Percentiles rank a stretch among this genome's conserved stretches.
Evolutionary conservation across 2,888 invertebrate species (phyloP).

Genomic region (Gymnoscelis rufifasciata): DNA sequence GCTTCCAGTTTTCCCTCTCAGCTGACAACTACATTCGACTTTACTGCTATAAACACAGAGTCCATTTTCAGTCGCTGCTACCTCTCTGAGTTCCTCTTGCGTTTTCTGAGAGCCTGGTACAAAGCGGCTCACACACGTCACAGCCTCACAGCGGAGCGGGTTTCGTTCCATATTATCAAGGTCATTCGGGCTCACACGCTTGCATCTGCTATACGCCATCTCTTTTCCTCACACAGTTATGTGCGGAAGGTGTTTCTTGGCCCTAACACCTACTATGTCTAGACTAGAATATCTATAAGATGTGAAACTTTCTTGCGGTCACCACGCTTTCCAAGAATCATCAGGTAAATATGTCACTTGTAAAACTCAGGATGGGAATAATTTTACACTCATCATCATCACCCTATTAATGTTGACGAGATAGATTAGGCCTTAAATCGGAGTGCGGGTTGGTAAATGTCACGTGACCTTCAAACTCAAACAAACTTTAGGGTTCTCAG

Average conservation of each 20-base stretch:
- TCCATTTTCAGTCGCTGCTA: constrained; percentile 23
- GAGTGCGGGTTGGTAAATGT: too few species aligned
- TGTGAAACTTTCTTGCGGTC: constrained; percentile 60
- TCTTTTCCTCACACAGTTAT: constrained; percentile 42
- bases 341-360: constrained; percentile 31
- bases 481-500: too few species aligned
- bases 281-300: constrained; percentile 46
- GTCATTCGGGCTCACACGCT: constrained; percentile 60
- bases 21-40: constrained; percentile 20
- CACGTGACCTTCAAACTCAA: too few species aligned
- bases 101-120: constrained; percentile 63
- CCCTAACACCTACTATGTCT: constrained; percentile 40
- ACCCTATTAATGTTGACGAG: too few species aligned
- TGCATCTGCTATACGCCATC: constrained; percentile 43
- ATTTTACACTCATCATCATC: too few species aligned
- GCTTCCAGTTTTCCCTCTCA: constrained; percentile 29
- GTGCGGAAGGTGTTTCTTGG: constrained; percentile 37
- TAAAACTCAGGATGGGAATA: constrained; percentile 19
- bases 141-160: constrained; percentile 40
- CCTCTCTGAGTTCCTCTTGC: constrained; percentile 29
- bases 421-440: too few species aligned
- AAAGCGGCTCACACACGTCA: constrained; percentile 59
- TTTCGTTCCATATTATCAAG: constrained; percentile 68
- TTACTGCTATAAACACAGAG: constrained; percentile 20
- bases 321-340: constrained; percentile 47